These are phyloP conservation scores for Holotrichia oblita DNA, from an alignment of 1,140 invertebrate species.

Conservation along the genomic window DNA sequence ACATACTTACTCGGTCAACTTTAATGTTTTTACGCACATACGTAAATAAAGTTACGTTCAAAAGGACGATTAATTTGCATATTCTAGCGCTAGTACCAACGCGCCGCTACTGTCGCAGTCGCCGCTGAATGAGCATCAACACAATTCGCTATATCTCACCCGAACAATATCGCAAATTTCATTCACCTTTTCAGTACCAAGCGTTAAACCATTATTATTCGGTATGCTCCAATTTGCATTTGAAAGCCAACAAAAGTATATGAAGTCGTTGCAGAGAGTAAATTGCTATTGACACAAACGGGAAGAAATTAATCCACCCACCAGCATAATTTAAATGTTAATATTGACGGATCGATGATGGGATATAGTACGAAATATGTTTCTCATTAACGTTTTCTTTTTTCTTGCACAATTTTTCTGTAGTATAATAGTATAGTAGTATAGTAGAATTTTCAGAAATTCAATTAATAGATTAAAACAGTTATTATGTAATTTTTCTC, in stretches of 20 bases:
- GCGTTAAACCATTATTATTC: slow-evolving; percentile 5
- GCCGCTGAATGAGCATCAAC: slow-evolving; percentile 6
- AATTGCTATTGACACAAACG: slow-evolving; percentile 32
- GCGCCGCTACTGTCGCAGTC: not conserved
- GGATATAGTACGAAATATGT: not conserved
- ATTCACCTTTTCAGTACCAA: slow-evolving; percentile 6
- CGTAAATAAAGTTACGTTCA: slow-evolving; percentile 9
- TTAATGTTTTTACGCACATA: slow-evolving; percentile 25
- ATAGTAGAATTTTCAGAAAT: no score
- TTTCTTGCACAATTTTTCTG: no score
- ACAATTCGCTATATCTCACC: slow-evolving; percentile 18
- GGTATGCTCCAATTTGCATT: slow-evolving; percentile 18
- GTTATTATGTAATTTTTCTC: no score
- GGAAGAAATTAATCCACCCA: slow-evolving; percentile 30
- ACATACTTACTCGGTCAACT: not conserved
- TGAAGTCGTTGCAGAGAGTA: slow-evolving; percentile 14
- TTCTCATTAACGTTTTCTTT: no score
- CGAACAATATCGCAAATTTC: slow-evolving; percentile 33
- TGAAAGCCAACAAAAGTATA: slow-evolving; percentile 28
- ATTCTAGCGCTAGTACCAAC: not conserved
- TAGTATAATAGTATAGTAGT: no score
- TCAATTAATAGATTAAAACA: no score
- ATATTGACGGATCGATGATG: slow-evolving; percentile 19
- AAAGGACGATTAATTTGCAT: slow-evolving; percentile 23
- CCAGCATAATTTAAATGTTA: slow-evolving; percentile 27